Evolutionary conservation across 2,797 vertebrate genomes (phyloP).

Genomic region (Pipistrellus pygmaeus): DNA sequence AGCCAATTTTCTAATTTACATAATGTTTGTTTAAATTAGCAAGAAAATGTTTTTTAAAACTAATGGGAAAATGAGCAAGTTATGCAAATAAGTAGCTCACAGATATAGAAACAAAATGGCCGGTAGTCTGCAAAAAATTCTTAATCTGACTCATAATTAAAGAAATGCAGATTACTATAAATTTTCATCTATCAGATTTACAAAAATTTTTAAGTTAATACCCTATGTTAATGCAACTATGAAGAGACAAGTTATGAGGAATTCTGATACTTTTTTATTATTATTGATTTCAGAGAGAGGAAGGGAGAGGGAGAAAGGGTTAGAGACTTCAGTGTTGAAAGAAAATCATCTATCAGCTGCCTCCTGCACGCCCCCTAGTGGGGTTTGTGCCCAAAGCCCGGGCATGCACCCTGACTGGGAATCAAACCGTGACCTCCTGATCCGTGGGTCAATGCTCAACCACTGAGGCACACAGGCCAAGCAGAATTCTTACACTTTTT

Average conservation of each 20-base stretch:
- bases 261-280: not conserved
- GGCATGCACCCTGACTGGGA: no score
- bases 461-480: no score
- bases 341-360: no score
- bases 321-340: no score
- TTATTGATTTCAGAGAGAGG: no score
- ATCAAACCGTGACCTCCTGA: no score
- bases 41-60: not conserved
- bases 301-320: no score
- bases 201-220: not conserved
- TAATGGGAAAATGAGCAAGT: not conserved
- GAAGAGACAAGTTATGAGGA: not conserved
- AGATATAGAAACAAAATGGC: conserved; percentile 26
- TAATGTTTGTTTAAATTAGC: not conserved
- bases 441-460: no score
- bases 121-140: not conserved
- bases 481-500: no score
- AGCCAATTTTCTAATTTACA: conserved; percentile 8
- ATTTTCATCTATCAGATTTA: not conserved
- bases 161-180: not conserved
- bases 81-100: not conserved
- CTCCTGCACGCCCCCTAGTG: no score
- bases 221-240: not conserved
- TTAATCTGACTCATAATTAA: not conserved
- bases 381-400: no score